phyloP scores from a whole-genome alignment of 1,140 invertebrate genomes.

The Psilanteris sp. region DNA sequence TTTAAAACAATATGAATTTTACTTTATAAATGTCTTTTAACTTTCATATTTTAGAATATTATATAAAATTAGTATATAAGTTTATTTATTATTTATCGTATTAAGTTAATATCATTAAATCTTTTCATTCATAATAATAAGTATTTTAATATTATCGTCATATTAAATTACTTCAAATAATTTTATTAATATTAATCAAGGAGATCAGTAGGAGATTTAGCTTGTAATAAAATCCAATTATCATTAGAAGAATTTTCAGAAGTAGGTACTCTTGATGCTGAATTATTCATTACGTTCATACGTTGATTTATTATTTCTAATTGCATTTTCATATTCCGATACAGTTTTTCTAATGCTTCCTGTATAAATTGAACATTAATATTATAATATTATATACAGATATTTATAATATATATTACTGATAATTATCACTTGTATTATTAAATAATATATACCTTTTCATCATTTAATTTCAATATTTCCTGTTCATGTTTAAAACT shows the following conservation, averaged over 20 bases:
- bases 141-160: too few relatives aligned
- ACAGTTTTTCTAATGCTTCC: constrained; percentile 84
- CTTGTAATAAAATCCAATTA: constrained; percentile 46
- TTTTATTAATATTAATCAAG: too few relatives aligned
- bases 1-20: too few relatives aligned
- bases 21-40: too few relatives aligned
- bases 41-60: too few relatives aligned
- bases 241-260: constrained; percentile 10
- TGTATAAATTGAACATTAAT: constrained; percentile 67
- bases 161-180: too few relatives aligned
- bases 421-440: not conserved
- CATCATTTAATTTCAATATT: constrained; percentile 84
- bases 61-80: too few relatives aligned
- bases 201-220: constrained; percentile 27
- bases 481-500: constrained; percentile 82
- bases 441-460: constrained; percentile 81
- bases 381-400: too few relatives aligned
- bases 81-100: too few relatives aligned
- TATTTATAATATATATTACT: too few relatives aligned
- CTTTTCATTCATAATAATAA: too few relatives aligned
- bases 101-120: too few relatives aligned
- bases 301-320: constrained; percentile 78
- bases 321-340: constrained; percentile 83
- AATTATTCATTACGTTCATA: constrained; percentile 17
- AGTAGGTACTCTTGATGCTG: not conserved